Conservation (phyloP, 2,797 vertebrate species). For the Neosilurus hyrtlii region DNA sequence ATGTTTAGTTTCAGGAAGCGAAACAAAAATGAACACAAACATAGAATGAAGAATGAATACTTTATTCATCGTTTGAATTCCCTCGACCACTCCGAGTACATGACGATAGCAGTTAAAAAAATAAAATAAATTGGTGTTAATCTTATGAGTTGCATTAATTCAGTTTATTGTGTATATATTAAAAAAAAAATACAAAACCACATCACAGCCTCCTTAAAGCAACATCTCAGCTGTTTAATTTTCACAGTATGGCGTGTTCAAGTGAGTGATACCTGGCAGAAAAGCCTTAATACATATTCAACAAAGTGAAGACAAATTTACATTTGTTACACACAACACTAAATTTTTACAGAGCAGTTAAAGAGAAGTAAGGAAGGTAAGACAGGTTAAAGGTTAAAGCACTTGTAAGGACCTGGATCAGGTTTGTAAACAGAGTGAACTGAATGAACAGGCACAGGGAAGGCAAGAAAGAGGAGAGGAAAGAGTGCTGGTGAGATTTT, state of each 20-base stretch:
- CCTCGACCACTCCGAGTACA: constrained; percentile 55
- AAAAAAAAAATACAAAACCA: no score
- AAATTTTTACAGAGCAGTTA: not conserved
- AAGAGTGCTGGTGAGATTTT: constrained; percentile 16
- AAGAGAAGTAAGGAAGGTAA: constrained; percentile 29
- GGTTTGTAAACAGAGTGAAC: constrained; percentile 34
- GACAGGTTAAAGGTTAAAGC: constrained; percentile 37
- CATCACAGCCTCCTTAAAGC: constrained; percentile 34
- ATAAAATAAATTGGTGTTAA: constrained; percentile 32
- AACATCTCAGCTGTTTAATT: constrained; percentile 17
- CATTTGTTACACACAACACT: not conserved
- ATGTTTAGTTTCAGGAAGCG: constrained; percentile 26
- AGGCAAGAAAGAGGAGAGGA: not conserved
- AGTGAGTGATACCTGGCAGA: constrained; percentile 60
- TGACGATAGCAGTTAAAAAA: constrained; percentile 55
- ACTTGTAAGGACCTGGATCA: constrained; percentile 32
- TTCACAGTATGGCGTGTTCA: constrained; percentile 41
- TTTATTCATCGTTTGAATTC: constrained; percentile 68
- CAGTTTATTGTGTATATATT: constrained; percentile 30
- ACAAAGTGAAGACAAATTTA: constrained; percentile 14
- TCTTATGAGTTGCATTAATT: constrained; percentile 28
- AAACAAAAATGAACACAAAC: constrained; percentile 67
- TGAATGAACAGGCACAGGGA: not conserved
- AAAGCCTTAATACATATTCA: constrained; percentile 43
- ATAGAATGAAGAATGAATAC: constrained; percentile 61